phyloP scores from a whole-genome alignment of 2,888 invertebrate genomes.

The Cantharis rufa region DNA sequence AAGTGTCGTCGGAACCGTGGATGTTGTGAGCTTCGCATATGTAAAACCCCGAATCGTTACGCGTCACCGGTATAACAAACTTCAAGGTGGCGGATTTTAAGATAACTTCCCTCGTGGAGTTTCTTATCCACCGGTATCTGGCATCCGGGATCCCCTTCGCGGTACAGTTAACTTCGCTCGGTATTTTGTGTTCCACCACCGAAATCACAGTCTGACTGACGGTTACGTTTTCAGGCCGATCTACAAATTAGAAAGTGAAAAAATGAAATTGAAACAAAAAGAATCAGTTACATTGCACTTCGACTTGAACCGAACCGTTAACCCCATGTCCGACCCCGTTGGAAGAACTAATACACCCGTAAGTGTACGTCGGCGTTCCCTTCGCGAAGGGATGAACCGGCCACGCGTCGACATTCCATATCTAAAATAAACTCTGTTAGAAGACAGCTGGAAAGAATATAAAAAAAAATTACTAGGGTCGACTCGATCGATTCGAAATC shows the following conservation, averaged over 20 bases:
- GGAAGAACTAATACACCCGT: conserved; percentile 79
- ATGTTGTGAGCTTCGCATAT: conserved; percentile 78
- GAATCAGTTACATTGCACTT: conserved; percentile 83
- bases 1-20: conserved; percentile 71
- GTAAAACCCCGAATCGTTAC: conserved; percentile 77
- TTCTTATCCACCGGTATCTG: conserved; percentile 73
- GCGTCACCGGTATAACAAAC: conserved; percentile 65
- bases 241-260: conserved; percentile 52
- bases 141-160: conserved; percentile 73
- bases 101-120: conserved; percentile 60
- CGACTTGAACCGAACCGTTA: conserved; percentile 81
- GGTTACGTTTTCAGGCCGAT: conserved; percentile 84
- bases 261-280: not conserved
- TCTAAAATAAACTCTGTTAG: conserved; percentile 50
- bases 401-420: conserved; percentile 89
- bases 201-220: conserved; percentile 64
- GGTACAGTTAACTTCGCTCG: conserved; percentile 62
- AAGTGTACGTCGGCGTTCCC: conserved; percentile 76
- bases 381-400: conserved; percentile 77
- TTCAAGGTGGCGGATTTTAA: conserved; percentile 60
- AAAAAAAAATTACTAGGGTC: conserved; percentile 65
- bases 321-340: conserved; percentile 82
- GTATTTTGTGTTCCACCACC: conserved; percentile 62
- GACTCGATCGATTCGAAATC: conserved; percentile 89
- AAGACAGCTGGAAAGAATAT: not conserved